Evolutionary conservation across 2,888 invertebrate species (phyloP).

Genomic region (Fragum fragum): DNA sequence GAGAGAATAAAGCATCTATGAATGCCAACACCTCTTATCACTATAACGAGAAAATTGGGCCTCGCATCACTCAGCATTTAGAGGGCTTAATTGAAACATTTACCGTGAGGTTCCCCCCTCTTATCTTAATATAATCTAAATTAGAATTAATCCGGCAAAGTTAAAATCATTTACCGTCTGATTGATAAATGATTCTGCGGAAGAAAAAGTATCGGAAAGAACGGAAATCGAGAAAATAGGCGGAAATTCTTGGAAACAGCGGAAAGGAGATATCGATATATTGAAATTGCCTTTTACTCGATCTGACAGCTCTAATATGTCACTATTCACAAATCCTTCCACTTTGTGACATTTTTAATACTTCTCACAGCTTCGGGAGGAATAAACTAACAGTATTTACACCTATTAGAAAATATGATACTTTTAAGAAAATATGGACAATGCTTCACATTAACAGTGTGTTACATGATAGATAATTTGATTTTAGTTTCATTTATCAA

Average conservation of each 20-base stretch:
- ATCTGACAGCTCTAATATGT: slow-evolving; percentile 10
- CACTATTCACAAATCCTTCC: not conserved
- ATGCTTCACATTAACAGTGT: too few species aligned
- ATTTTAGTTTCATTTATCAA: too few species aligned
- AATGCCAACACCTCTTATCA: slow-evolving; percentile 65
- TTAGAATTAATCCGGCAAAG: slow-evolving; percentile 64
- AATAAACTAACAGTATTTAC: too few species aligned
- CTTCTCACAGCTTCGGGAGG: too few species aligned
- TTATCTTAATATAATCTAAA: slow-evolving; percentile 70
- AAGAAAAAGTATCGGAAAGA: slow-evolving; percentile 23
- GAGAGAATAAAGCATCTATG: slow-evolving; percentile 23
- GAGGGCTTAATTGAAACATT: slow-evolving; percentile 68
- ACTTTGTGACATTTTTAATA: not conserved
- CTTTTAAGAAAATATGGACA: not conserved
- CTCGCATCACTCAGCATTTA: slow-evolving; percentile 49
- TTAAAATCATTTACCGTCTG: slow-evolving; percentile 34
- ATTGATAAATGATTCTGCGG: slow-evolving; percentile 62
- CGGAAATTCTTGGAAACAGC: slow-evolving; percentile 26
- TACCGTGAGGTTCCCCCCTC: slow-evolving; percentile 51
- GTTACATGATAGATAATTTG: too few species aligned
- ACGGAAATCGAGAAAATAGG: slow-evolving; percentile 20
- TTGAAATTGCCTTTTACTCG: not conserved
- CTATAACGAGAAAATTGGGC: slow-evolving; percentile 50
- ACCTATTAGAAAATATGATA: too few species aligned
- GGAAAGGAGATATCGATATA: slow-evolving; percentile 30